A percentile compares a stretch with the other conserved stretches of the same genome.
Evolutionary conservation across 92 coral and sea anemone genomes (phyloP).

Genomic region (Palythoa caribaeorum): DNA sequence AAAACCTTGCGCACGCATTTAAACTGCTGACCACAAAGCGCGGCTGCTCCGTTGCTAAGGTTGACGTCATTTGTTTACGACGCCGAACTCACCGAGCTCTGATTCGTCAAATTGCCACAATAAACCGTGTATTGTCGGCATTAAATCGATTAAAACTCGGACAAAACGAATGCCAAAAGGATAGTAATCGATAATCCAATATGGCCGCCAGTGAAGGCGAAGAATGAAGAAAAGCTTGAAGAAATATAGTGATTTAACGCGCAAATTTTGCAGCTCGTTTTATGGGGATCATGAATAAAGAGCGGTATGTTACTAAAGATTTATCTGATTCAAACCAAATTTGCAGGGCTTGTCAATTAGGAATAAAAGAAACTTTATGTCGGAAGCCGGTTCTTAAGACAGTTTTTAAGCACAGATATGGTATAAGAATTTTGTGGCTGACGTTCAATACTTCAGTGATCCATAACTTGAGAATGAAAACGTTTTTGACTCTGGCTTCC

Average conservation of each 20-base stretch:
- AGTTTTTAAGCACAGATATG: not conserved
- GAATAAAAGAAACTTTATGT: too few relatives aligned
- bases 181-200: constrained; percentile 2
- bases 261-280: not conserved
- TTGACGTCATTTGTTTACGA: not conserved
- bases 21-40: not conserved
- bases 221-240: not conserved
- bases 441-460: not conserved
- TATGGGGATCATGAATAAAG: not conserved
- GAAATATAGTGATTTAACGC: not conserved
- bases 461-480: too few relatives aligned
- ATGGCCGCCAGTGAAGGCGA: not conserved
- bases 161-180: not conserved
- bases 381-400: not conserved
- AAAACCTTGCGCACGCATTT: not conserved
- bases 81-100: not conserved
- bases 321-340: constrained; percentile 1
- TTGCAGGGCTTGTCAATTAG: not conserved
- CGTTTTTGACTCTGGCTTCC: too few relatives aligned
- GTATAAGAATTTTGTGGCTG: not conserved
- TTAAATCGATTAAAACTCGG: not conserved
- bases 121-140: not conserved
- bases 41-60: constrained; percentile 1
- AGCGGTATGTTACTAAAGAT: not conserved
- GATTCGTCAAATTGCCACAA: not conserved